A percentile compares a stretch with the other conserved stretches of the same genome.
These are phyloP conservation scores for Dicranocentrus wangi DNA, from an alignment of 2,888 invertebrate genomes.

Conservation along the genomic window DNA sequence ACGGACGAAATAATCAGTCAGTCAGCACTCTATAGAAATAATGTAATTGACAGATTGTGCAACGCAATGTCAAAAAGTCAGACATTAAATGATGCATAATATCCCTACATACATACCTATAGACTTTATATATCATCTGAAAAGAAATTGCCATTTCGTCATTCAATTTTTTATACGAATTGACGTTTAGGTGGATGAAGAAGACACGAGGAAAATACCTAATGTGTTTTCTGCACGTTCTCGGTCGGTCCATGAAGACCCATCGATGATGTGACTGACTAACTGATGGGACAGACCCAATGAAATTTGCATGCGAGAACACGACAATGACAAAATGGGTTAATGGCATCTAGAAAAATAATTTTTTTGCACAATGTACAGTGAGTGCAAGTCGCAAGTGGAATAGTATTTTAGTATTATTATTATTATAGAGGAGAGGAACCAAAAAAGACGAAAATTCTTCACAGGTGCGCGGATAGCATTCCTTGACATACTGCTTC, in stretches of 20 bases:
- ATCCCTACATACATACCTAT: not conserved
- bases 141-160: not conserved
- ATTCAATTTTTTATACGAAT: too few species aligned
- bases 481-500: conserved; percentile 1
- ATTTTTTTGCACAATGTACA: not conserved
- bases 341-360: conserved; percentile 6
- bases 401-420: too few species aligned
- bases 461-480: not conserved
- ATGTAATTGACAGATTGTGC: not conserved
- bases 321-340: conserved; percentile 21
- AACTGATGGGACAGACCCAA: not conserved
- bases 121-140: not conserved
- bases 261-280: too few species aligned
- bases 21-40: too few species aligned
- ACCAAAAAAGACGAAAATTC: not conserved
- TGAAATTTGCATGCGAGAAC: not conserved
- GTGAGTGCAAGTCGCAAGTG: too few species aligned
- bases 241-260: too few species aligned
- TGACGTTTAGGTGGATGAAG: not conserved
- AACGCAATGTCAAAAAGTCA: not conserved
- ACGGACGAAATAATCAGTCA: too few species aligned
- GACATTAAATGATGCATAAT: too few species aligned
- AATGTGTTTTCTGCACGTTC: not conserved
- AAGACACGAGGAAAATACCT: not conserved
- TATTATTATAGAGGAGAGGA: too few species aligned